Evolutionary conservation across 2,113 vertebrate genomes (phyloP).

Genomic region (Peucedramus taeniatus): DNA sequence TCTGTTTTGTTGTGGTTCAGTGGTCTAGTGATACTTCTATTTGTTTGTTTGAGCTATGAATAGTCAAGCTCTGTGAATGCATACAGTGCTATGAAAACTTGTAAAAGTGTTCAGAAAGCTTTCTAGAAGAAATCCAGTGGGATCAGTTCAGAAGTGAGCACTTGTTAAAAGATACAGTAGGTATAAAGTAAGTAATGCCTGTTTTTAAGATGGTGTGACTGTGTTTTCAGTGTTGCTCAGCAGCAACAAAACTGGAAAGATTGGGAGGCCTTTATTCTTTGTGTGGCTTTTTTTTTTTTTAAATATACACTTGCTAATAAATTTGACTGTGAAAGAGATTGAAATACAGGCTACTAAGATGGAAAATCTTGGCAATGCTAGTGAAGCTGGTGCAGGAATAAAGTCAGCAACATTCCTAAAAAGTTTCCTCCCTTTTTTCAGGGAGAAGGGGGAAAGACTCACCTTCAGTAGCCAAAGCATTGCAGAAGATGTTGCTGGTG

Average conservation of each 20-base stretch:
- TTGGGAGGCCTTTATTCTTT: not conserved
- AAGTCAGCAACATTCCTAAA: not conserved
- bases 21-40: not conserved
- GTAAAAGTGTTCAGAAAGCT: not conserved
- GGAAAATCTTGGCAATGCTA: not conserved
- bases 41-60: not conserved
- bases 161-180: not conserved
- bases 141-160: not conserved
- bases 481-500: not conserved
- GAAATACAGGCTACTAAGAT: not conserved
- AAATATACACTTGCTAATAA: not conserved
- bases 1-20: not conserved
- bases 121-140: not conserved
- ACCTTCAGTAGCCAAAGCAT: not conserved
- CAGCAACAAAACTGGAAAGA: not conserved
- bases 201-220: not conserved
- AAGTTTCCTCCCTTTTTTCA: not conserved
- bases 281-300: not conserved
- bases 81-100: not conserved
- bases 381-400: not conserved
- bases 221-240: not conserved
- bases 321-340: not conserved
- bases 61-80: not conserved
- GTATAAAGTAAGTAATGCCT: not conserved
- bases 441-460: not conserved